Base-by-base conservation (phyloP, 30 jellyfish, hydroid and myxozoan genomes). In the Sanderia malayensis region DNA sequence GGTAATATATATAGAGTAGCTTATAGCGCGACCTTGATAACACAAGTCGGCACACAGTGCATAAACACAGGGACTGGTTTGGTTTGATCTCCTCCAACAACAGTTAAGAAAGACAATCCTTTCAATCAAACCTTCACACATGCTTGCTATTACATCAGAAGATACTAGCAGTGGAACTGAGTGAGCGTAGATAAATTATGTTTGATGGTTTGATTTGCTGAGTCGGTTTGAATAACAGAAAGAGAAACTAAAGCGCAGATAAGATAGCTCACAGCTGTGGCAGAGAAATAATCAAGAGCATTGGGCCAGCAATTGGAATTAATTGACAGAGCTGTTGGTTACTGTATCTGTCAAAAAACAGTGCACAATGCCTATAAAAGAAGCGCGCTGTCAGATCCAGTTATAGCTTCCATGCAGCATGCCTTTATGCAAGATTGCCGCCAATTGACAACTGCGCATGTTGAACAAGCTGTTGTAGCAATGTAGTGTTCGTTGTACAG, bases 141-240 rank as follows among this genome's bases (percentile, higher is more conserved):
- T 29, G 6, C 4, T 6, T 15, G 66, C 53, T 22, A 33, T 57
- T 24, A 4, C 21, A 71, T n/a, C 69, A n/a, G 57, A 2, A 26
- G 25, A 22, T 29, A 47, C 21, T 45, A 21, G 46, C 24, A 61
- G 87, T 59, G 44, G 73, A 59, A 73, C 28, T 77, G 61, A 76
- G n/a, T n/a, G n/a, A n/a, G 62, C 45, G 87, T 70, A 32, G 60
- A 37, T n/a, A n/a, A 64, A 61, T 62, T 76, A 76, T 58, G 27
- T 44, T 41, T 8, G 71, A 61, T 25, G 74, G 87, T 46, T 33
- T 47, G 13, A 76, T 58, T 44, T n/a, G 32, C 87, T 46, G 87
- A 79, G 87, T 76, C 87, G 87, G 87, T 76, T 76, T 76, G 80
- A 65, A 61, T 53, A 76, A 65, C 73, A 76, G 31, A 76, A 76